Evolutionary conservation across 2,888 invertebrate genomes (phyloP).

Genomic region (Tanypteryx hageni): DNA sequence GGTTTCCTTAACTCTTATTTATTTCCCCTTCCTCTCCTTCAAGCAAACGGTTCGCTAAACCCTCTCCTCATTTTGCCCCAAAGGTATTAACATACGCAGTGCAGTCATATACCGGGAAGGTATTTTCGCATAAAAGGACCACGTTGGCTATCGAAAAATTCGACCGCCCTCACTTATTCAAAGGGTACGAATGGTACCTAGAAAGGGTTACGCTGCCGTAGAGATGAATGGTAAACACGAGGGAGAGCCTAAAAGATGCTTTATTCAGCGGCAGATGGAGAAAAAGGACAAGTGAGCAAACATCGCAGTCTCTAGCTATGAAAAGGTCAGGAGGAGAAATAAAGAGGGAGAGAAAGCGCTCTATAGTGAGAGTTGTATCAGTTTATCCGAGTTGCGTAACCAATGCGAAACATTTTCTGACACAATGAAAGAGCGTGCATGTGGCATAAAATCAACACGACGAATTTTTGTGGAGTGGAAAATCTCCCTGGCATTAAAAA

Average conservation of each 20-base stretch:
- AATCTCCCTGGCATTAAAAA: no score
- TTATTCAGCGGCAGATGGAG: neutral
- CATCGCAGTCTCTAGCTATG: neutral
- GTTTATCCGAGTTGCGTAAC: neutral
- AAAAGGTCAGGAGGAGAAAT: neutral
- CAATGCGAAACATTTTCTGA: neutral
- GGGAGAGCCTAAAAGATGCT: neutral
- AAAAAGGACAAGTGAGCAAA: neutral
- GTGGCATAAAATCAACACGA: no score
- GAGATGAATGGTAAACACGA: neutral
- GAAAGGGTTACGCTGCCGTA: neutral
- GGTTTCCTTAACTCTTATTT: neutral
- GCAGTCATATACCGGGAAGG: slow-evolving; percentile 6
- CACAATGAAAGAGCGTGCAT: no score
- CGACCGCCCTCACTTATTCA: slow-evolving; percentile 26
- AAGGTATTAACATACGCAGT: neutral
- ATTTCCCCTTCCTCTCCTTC: neutral
- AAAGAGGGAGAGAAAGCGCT: neutral
- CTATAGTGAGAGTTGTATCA: neutral
- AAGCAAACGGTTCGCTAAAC: neutral
- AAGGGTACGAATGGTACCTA: neutral
- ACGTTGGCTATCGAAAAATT: slow-evolving; percentile 1
- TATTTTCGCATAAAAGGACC: neutral
- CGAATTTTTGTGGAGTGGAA: no score
- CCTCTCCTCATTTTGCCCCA: neutral